Evolutionary conservation across 92 coral and sea anemone genomes (phyloP).

Genomic region (Palythoa grandis): DNA sequence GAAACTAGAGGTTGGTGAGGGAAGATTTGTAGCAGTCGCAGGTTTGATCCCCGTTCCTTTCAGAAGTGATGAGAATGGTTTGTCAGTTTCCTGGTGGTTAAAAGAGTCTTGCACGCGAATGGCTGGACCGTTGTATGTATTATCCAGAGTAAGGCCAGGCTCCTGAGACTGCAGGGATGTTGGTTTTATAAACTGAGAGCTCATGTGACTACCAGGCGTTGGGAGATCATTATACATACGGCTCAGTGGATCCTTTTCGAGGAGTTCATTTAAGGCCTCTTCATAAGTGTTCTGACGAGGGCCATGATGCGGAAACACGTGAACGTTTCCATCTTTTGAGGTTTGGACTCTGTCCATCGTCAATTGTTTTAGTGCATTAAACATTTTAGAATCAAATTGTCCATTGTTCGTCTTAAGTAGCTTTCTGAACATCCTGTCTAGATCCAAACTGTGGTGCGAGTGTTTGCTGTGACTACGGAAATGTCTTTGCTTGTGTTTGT

Average conservation of each 20-base stretch:
- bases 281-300: slow-evolving; percentile 62
- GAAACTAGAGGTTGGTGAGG: slow-evolving; percentile 45
- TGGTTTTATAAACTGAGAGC: background rate
- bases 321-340: slow-evolving; percentile 76
- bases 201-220: background rate
- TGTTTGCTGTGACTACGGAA: slow-evolving; percentile 8
- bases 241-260: slow-evolving; percentile 43
- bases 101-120: slow-evolving; percentile 58
- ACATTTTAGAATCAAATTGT: slow-evolving; percentile 27
- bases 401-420: slow-evolving; percentile 35
- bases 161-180: slow-evolving; percentile 1
- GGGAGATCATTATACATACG: slow-evolving; percentile 4
- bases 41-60: slow-evolving; percentile 24
- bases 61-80: slow-evolving; percentile 8
- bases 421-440: slow-evolving; percentile 11
- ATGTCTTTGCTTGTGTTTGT: slow-evolving; percentile 7
- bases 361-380: slow-evolving; percentile 46
- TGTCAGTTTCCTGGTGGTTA: slow-evolving; percentile 2
- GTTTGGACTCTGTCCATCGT: slow-evolving; percentile 69
- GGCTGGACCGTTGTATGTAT: slow-evolving; percentile 65
- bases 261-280: slow-evolving; percentile 65
- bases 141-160: slow-evolving; percentile 46
- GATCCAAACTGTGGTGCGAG: background rate
- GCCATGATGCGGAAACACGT: slow-evolving; percentile 65
- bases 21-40: slow-evolving; percentile 6